These are phyloP conservation scores for Tridacna crocea DNA, from an alignment of 2,888 invertebrate species.

Conservation along the genomic window DNA sequence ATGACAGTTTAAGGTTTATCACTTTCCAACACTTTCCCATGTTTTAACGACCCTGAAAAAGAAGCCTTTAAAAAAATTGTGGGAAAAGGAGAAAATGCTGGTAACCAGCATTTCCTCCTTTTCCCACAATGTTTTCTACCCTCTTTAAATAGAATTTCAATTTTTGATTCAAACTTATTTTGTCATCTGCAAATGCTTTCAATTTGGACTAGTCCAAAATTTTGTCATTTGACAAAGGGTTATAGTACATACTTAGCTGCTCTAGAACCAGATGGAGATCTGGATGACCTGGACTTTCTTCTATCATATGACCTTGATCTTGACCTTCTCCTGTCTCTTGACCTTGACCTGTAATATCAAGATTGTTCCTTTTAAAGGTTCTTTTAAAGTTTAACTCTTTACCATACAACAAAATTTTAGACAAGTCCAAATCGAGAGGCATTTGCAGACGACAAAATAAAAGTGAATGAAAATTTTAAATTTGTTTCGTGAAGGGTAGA, in stretches of 20 bases:
- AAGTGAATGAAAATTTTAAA: background rate
- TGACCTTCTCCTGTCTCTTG: conserved; percentile 38
- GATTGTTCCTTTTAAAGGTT: background rate
- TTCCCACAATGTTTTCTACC: too few relatives aligned
- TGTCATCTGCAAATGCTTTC: too few relatives aligned
- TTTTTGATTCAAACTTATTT: too few relatives aligned
- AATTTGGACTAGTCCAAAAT: too few relatives aligned
- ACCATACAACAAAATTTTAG: background rate
- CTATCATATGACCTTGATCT: conserved; percentile 49
- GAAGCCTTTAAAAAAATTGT: too few relatives aligned
- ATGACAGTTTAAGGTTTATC: too few relatives aligned
- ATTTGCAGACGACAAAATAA: background rate
- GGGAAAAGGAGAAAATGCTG: too few relatives aligned
- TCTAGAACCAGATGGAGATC: conserved; percentile 30
- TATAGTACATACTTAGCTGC: conserved; percentile 37
- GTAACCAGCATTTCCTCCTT: too few relatives aligned
- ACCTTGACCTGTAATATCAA: conserved; percentile 30
- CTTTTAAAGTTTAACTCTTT: background rate
- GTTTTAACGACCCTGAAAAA: too few relatives aligned
- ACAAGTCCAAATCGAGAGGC: background rate
- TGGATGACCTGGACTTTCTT: conserved; percentile 47
- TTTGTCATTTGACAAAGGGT: too few relatives aligned
- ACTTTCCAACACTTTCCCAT: too few relatives aligned
- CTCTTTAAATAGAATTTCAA: too few relatives aligned
- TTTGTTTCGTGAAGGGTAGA: background rate